Evolutionary conservation across 2,888 invertebrate genomes (phyloP), one percentile per base, ranked within the genome.

Genomic region (Phoenoteleia sp.): DNA sequence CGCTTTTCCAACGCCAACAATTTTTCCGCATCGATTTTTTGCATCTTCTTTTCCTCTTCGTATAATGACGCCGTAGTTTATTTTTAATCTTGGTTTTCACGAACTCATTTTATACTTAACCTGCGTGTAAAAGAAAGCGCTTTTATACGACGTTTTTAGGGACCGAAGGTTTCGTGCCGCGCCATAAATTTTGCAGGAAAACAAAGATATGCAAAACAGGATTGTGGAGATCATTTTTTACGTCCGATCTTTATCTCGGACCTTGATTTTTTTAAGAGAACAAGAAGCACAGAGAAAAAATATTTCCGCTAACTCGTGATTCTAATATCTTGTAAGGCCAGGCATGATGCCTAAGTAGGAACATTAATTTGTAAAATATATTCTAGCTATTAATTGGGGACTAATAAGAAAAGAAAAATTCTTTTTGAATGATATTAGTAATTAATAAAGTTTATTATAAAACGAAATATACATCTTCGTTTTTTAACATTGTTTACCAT

Each of bases 121-220:
- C 27, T 62, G 7, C 39, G 60, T 52, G 54, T 79, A 72, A 36
- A 77, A 52, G 60, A 60, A 77, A 60, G 77, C 56, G 62, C 60
- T 52, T 49, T 64, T 52, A 33, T 52, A 49, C 33, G 49, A n/a
- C 29, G 49, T 23, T 67, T 67, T 56, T 25, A 11, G 42, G 39
- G 58, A 1, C 56, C 15, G 23, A 25, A 17, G 49, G 5, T 47
- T 71, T 49, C 15, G 52, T 21, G 29, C 54, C 19, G 33, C 27
- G 66, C 17, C 72, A 64, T 80, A 80, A 80, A 80, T 80, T 80
- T 80, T 66, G 72, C 72, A 72, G 66, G 36, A 23, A 72, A 69
- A 77, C 77, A 77, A 42, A 72, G 66, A 15, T 80, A 80, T 80
- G 72, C 72, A 80, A 80, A 80, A 15, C 54, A 17, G 6, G 13